phyloP scores from a whole-genome alignment of 1,140 invertebrate species.

The Mamestra configurata region DNA sequence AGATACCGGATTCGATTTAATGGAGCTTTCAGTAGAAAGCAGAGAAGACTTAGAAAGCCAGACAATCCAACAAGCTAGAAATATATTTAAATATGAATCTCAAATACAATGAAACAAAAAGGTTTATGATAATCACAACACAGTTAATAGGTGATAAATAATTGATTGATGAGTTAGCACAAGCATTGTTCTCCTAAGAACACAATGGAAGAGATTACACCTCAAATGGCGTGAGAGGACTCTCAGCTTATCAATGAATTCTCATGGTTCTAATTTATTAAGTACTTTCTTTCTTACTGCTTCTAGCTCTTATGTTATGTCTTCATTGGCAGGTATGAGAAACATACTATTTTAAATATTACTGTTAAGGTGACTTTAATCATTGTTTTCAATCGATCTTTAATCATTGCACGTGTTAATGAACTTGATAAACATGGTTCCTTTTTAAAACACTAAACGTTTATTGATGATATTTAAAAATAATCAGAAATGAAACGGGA shows the following conservation, averaged over 20 bases:
- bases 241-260: constrained; percentile 33
- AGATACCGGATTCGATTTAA: neutral
- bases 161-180: constrained; percentile 50
- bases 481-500: too few relatives aligned
- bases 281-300: neutral
- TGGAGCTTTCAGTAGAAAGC: neutral
- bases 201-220: constrained; percentile 44
- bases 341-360: neutral
- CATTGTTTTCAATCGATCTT: too few relatives aligned
- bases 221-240: constrained; percentile 49
- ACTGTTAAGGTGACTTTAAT: neutral
- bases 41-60: neutral
- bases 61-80: neutral
- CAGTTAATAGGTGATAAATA: constrained; percentile 47
- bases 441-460: too few relatives aligned
- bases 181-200: constrained; percentile 39
- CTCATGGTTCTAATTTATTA: constrained; percentile 43
- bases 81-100: neutral
- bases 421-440: too few relatives aligned
- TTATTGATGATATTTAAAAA: too few relatives aligned
- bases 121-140: constrained; percentile 35
- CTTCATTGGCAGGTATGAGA: neutral
- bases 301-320: neutral
- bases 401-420: too few relatives aligned
- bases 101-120: constrained; percentile 39